Evolutionary conservation across 2,113 vertebrate genomes (phyloP).

Genomic region (Passer montanus): DNA sequence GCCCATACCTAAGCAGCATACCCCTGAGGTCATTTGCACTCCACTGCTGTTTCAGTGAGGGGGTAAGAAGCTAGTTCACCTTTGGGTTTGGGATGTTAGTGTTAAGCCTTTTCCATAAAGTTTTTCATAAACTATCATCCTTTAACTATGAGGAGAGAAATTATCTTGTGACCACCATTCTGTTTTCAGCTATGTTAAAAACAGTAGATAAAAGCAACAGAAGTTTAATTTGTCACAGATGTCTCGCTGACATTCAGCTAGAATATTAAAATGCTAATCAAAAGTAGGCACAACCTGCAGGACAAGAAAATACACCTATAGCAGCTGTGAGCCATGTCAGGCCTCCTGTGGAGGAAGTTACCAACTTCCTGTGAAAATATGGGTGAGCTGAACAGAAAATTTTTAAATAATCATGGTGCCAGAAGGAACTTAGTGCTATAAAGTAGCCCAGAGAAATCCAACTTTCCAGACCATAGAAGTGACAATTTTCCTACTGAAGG

Average conservation of each 20-base stretch:
- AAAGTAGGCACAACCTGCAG: background rate
- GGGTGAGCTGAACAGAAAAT: background rate
- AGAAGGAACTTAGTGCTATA: background rate
- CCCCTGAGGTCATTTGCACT: background rate
- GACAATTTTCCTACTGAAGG: background rate
- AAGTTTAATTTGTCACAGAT: background rate
- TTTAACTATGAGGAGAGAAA: background rate
- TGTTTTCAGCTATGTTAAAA: background rate
- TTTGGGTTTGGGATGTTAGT: background rate
- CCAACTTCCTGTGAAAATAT: background rate
- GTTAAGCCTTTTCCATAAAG: background rate
- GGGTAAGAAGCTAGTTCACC: background rate
- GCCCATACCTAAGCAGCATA: background rate
- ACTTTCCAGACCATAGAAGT: accelerated
- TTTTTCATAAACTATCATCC: background rate
- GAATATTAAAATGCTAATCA: background rate
- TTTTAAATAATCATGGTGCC: background rate
- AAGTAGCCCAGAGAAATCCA: background rate
- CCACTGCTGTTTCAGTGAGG: background rate
- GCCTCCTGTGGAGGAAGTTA: background rate
- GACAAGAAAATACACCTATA: background rate
- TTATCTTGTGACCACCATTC: background rate
- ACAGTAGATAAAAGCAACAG: background rate
- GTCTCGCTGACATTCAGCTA: background rate
- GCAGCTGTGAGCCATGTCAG: background rate